Percentiles rank a stretch among this genome's conserved stretches.
Evolutionary conservation across 2,888 invertebrate genomes (phyloP).

Genomic region (Andrena bicolor): DNA sequence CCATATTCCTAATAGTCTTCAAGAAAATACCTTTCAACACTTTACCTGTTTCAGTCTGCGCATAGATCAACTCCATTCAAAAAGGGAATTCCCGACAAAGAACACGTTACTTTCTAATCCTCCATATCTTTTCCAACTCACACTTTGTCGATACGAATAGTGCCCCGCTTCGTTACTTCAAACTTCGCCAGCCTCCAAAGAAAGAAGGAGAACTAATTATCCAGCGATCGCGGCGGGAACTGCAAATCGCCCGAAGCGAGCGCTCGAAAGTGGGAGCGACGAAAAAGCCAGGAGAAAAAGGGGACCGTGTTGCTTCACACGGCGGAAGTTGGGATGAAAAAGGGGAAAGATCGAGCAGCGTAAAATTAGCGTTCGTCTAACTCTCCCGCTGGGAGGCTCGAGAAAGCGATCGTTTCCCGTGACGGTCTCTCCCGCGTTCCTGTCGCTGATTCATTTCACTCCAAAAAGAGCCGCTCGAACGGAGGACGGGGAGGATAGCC

Average conservation of each 20-base stretch:
- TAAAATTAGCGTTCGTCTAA: background rate
- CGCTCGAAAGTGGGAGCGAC: background rate
- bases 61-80: too few relatives aligned
- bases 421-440: constrained; percentile 6
- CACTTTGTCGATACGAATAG: too few relatives aligned
- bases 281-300: background rate
- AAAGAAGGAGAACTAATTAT: background rate
- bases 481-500: background rate
- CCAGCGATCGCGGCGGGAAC: background rate
- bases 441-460: constrained; percentile 1
- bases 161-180: too few relatives aligned
- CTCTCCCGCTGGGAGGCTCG: background rate
- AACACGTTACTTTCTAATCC: too few relatives aligned
- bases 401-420: constrained; percentile 27
- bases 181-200: background rate
- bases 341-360: constrained; percentile 12
- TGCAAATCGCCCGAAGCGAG: constrained; percentile 3
- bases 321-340: constrained; percentile 3
- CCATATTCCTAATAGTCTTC: too few relatives aligned
- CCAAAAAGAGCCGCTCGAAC: background rate
- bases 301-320: background rate
- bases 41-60: too few relatives aligned
- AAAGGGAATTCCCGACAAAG: too few relatives aligned
- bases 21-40: too few relatives aligned
- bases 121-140: too few relatives aligned